These are phyloP conservation scores for Herpetotheres cachinnans DNA, from an alignment of 2,113 vertebrate genomes.

Conservation along the genomic window DNA sequence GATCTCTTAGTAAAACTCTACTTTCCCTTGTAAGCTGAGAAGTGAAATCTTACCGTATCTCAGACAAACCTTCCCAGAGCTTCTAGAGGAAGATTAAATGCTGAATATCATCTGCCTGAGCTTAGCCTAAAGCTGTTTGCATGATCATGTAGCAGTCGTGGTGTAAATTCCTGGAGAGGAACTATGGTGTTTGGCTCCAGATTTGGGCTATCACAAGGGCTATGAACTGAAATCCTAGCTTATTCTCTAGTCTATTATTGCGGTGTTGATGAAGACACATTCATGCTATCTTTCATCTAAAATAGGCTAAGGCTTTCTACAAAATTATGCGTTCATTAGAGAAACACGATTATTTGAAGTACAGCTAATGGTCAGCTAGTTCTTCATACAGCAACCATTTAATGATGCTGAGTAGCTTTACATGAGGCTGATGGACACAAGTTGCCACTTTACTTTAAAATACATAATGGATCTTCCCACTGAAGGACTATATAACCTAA, in stretches of 20 bases:
- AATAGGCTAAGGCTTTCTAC: background rate
- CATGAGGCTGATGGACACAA: background rate
- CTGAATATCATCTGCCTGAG: background rate
- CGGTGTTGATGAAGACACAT: background rate
- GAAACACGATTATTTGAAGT: background rate
- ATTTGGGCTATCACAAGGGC: background rate
- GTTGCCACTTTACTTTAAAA: background rate
- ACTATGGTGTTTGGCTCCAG: background rate
- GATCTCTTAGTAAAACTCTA: background rate
- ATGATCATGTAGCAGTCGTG: background rate
- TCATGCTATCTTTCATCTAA: background rate
- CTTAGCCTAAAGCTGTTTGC: conserved; percentile 7
- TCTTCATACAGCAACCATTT: background rate
- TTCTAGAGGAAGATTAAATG: conserved; percentile 13
- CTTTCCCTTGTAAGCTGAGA: background rate
- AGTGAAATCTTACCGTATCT: background rate
- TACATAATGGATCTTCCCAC: background rate
- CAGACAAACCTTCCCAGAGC: background rate
- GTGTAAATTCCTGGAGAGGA: background rate
- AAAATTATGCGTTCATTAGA: background rate
- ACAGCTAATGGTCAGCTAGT: background rate
- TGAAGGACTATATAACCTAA: background rate
- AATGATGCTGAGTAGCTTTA: background rate
- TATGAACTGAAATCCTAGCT: background rate
- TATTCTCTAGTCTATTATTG: background rate